A percentile compares a stretch with the other conserved stretches of the same genome.
Conservation (phyloP, 2,888 invertebrate species). For the Lochmaea crataegi region DNA sequence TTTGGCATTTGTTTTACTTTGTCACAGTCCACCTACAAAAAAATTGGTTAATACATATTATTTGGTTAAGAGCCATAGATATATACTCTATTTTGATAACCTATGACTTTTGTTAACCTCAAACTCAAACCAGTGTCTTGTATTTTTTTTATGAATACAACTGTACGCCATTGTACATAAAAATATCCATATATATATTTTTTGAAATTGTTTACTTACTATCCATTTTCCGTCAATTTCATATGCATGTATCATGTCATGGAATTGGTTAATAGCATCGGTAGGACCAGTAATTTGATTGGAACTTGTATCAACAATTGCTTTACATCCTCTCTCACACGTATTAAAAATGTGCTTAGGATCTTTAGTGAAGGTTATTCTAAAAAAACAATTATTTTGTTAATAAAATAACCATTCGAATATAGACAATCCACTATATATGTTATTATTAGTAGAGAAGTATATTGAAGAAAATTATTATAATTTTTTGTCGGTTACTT, state of each 20-base stretch:
- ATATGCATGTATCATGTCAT: slow-evolving; percentile 61
- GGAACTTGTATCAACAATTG: slow-evolving; percentile 64
- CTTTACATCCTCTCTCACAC: slow-evolving; percentile 61
- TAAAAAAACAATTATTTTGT: slow-evolving; percentile 30
- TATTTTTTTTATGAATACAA: too few relatives aligned
- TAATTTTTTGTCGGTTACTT: slow-evolving; percentile 46
- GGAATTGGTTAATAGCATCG: slow-evolving; percentile 61
- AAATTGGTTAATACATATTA: not conserved
- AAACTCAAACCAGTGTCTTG: too few relatives aligned
- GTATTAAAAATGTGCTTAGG: slow-evolving; percentile 47
- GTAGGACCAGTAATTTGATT: slow-evolving; percentile 64
- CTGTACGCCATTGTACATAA: too few relatives aligned
- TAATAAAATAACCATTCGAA: too few relatives aligned
- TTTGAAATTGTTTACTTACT: slow-evolving; percentile 49
- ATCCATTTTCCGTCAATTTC: slow-evolving; percentile 55
- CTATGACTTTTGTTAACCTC: too few relatives aligned
- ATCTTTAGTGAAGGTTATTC: slow-evolving; percentile 35
- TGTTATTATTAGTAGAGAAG: too few relatives aligned
- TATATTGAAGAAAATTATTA: too few relatives aligned
- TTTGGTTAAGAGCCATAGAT: not conserved
- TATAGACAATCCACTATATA: not conserved
- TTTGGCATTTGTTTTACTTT: slow-evolving; percentile 71
- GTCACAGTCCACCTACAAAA: slow-evolving; percentile 70
- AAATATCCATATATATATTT: too few relatives aligned
- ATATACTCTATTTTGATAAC: too few relatives aligned